Percentiles rank a stretch among this genome's conserved stretches.
Evolutionary conservation across 1,140 invertebrate genomes (phyloP).

Genomic region (Drosophila mayri): DNA sequence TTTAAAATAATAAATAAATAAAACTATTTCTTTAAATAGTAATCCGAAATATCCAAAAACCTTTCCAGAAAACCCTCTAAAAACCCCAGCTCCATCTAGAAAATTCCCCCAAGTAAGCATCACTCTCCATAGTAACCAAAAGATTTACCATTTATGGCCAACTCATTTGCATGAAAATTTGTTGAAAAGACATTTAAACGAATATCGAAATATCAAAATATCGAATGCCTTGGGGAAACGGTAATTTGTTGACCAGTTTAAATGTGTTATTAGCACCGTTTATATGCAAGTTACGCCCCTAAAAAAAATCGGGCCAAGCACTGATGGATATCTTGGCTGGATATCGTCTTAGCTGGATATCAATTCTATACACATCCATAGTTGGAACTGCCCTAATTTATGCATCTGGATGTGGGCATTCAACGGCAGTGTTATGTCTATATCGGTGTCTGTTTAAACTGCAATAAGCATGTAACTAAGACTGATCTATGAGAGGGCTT

Average conservation of each 20-base stretch:
- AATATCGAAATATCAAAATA: constrained; percentile 48
- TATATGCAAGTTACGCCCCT: constrained; percentile 77
- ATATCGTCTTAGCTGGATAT: constrained; percentile 38
- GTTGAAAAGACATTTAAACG: constrained; percentile 75
- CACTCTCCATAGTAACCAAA: not conserved
- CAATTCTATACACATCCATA: constrained; percentile 30
- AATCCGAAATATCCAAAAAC: not conserved
- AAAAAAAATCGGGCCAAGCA: constrained; percentile 39
- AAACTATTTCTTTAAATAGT: not conserved
- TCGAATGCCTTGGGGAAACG: constrained; percentile 69
- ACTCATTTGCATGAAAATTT: constrained; percentile 79
- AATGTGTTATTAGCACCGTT: constrained; percentile 81
- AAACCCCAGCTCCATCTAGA: not conserved
- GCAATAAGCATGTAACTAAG: constrained; percentile 73
- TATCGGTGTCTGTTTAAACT: constrained; percentile 73
- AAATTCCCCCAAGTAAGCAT: not conserved
- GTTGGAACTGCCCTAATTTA: constrained; percentile 65
- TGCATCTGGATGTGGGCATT: constrained; percentile 72
- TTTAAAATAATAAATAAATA: not conserved
- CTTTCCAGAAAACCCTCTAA: not conserved
- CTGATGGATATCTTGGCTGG: constrained; percentile 47
- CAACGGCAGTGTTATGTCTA: constrained; percentile 81
- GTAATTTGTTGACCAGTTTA: constrained; percentile 83
- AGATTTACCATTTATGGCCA: constrained; percentile 27
- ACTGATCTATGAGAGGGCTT: constrained; percentile 67